Percentiles rank a stretch among this genome's conserved stretches.
Evolutionary conservation across 2,113 vertebrate genomes (phyloP).

Genomic region (Phoxinus phoxinus): DNA sequence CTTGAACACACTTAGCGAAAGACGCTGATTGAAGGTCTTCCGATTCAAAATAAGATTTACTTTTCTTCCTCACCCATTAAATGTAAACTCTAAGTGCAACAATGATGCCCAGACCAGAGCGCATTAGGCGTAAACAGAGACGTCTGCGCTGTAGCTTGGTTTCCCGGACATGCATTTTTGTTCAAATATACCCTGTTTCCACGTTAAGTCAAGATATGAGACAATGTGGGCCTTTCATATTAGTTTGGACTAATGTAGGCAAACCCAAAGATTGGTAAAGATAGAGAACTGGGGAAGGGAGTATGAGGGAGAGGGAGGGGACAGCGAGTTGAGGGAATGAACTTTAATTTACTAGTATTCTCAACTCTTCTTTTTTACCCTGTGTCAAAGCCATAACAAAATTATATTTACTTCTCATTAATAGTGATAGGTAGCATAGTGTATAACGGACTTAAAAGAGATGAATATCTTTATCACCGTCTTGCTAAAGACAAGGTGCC

Average conservation of each 20-base stretch:
- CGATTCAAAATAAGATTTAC: constrained; percentile 84
- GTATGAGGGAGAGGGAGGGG: constrained; percentile 35
- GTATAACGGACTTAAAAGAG: constrained; percentile 39
- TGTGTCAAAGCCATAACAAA: constrained; percentile 68
- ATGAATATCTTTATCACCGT: constrained; percentile 29
- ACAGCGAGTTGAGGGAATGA: constrained; percentile 49
- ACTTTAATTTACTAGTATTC: constrained; percentile 60
- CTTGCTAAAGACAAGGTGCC: constrained; percentile 30
- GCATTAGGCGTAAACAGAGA: constrained; percentile 74
- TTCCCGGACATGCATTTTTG: constrained; percentile 89
- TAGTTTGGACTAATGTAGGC: constrained; percentile 71
- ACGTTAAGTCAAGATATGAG: constrained; percentile 90
- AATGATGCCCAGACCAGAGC: constrained; percentile 87
- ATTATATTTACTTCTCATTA: constrained; percentile 49
- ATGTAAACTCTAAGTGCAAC: constrained; percentile 99
- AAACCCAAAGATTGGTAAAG: constrained; percentile 66
- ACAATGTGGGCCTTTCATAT: constrained; percentile 74
- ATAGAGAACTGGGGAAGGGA: constrained; percentile 50
- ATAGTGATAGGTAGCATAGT: constrained; percentile 44
- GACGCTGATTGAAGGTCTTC: constrained; percentile 84
- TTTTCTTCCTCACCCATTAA: constrained; percentile 88
- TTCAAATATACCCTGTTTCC: constrained; percentile 99
- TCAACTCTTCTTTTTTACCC: constrained; percentile 76
- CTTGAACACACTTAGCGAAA: constrained; percentile 93
- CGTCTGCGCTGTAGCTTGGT: constrained; percentile 75